Evolutionary conservation across 2,888 invertebrate genomes (phyloP).

Genomic region (Notodonta ziczac): DNA sequence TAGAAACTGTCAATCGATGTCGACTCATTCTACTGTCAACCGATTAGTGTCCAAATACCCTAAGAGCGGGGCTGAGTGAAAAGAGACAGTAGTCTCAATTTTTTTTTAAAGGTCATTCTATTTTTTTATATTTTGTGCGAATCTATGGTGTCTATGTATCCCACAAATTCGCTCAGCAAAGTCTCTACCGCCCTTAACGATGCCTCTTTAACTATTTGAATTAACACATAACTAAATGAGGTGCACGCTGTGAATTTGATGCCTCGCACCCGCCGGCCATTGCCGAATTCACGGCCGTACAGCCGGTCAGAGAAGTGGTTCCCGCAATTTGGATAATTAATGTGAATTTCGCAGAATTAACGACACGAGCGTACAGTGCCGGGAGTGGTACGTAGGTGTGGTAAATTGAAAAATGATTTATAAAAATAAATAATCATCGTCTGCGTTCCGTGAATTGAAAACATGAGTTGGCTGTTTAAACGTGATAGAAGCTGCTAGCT

Average conservation of each 20-base stretch:
- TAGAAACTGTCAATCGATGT: too few species aligned
- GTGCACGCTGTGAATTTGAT: constrained; percentile 29
- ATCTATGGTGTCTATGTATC: too few species aligned
- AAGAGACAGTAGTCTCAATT: too few species aligned
- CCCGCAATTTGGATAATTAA: constrained; percentile 26
- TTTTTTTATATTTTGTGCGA: too few species aligned
- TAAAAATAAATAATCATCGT: neutral
- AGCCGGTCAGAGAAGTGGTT: constrained; percentile 12
- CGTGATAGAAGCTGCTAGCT: too few species aligned
- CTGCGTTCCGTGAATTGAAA: neutral
- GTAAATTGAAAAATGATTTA: neutral
- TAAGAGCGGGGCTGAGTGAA: too few species aligned
- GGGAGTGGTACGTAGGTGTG: neutral
- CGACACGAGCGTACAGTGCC: neutral
- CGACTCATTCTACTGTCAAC: too few species aligned
- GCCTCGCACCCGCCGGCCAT: constrained; percentile 27
- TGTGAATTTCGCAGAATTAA: constrained; percentile 22
- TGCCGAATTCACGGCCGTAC: constrained; percentile 31
- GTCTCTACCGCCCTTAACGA: neutral
- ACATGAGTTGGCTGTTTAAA: too few species aligned
- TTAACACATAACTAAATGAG: constrained; percentile 40
- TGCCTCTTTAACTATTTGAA: constrained; percentile 28
- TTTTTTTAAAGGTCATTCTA: too few species aligned
- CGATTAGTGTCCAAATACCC: too few species aligned
- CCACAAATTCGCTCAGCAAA: too few species aligned